These are phyloP conservation scores for Elymnias hypermnestra DNA, from an alignment of 1,140 invertebrate species.

Conservation along the genomic window DNA sequence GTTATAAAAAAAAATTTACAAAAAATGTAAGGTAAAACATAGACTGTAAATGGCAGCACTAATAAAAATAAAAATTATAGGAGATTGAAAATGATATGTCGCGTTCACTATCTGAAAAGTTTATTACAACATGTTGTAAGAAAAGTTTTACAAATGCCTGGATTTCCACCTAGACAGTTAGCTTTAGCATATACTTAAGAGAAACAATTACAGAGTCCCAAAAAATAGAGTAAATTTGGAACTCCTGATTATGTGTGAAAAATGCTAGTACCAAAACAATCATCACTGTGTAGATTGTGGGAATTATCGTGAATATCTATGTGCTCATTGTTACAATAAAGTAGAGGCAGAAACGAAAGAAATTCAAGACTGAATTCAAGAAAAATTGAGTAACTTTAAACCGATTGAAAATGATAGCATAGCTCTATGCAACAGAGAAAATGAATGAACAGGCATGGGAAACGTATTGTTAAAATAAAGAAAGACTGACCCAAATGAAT, in stretches of 20 bases:
- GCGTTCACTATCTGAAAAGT: conserved; percentile 33
- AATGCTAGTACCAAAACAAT: conserved; percentile 83
- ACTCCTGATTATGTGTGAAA: conserved; percentile 80
- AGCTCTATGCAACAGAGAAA: conserved; percentile 89
- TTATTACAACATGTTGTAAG: conserved; percentile 42
- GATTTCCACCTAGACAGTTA: conserved; percentile 52
- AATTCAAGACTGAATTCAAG: conserved; percentile 85
- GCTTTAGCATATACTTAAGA: conserved; percentile 46
- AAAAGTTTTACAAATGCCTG: conserved; percentile 44
- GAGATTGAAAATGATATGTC: conserved; percentile 36
- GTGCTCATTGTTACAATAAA: conserved; percentile 88
- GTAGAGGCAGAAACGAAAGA: conserved; percentile 86
- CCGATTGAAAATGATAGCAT: conserved; percentile 90
- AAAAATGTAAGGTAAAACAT: too few species aligned
- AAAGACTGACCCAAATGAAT: conserved; percentile 63
- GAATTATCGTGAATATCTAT: conserved; percentile 83
- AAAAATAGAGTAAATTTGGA: conserved; percentile 81
- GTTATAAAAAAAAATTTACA: too few species aligned
- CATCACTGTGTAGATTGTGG: conserved; percentile 89
- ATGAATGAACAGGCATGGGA: conserved; percentile 72
- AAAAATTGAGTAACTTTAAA: conserved; percentile 79
- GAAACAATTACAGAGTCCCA: conserved; percentile 17
- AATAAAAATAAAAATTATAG: too few species aligned
- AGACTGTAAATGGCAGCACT: too few species aligned
- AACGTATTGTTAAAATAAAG: conserved; percentile 67